Percentiles rank a stretch among this genome's conserved stretches.
Evolutionary conservation across 2,888 invertebrate genomes (phyloP).

Genomic region (Phyto melanocephala): DNA sequence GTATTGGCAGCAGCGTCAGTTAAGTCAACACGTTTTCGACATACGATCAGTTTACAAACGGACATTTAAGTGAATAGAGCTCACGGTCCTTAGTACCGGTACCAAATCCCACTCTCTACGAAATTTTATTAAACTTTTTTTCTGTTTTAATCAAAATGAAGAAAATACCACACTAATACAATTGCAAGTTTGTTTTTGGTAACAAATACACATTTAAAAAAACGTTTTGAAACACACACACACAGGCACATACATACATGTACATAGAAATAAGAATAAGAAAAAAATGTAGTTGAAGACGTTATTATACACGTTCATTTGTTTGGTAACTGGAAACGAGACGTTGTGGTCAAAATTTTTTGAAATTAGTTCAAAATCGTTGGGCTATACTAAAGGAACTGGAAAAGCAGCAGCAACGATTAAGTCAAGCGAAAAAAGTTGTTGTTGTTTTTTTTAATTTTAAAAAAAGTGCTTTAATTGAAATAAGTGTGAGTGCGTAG

Average conservation of each 20-base stretch:
- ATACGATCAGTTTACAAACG: slow-evolving; percentile 64
- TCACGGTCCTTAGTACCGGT: slow-evolving; percentile 58
- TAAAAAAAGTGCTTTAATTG: slow-evolving; percentile 63
- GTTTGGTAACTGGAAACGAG: slow-evolving; percentile 69
- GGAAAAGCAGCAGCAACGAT: slow-evolving; percentile 54
- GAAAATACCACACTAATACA: slow-evolving; percentile 23
- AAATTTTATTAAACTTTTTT: slow-evolving; percentile 18
- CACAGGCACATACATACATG: no score
- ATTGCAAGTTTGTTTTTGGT: slow-evolving; percentile 28
- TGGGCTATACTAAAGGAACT: slow-evolving; percentile 77
- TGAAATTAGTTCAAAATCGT: slow-evolving; percentile 79
- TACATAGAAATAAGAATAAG: neutral
- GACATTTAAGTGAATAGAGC: slow-evolving; percentile 64
- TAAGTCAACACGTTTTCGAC: slow-evolving; percentile 66
- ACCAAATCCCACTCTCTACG: slow-evolving; percentile 28
- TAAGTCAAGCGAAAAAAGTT: slow-evolving; percentile 67
- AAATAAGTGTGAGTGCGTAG: slow-evolving; percentile 56
- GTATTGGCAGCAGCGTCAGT: slow-evolving; percentile 62
- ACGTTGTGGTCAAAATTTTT: slow-evolving; percentile 75
- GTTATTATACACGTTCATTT: slow-evolving; percentile 7
- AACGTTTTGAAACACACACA: neutral
- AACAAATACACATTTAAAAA: slow-evolving; percentile 43
- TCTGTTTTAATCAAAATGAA: slow-evolving; percentile 25
- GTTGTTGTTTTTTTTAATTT: slow-evolving; percentile 7
- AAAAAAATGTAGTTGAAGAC: slow-evolving; percentile 32